Evolutionary conservation across 2,888 invertebrate genomes (phyloP).

Genomic region (Hanleya hanleyi): DNA sequence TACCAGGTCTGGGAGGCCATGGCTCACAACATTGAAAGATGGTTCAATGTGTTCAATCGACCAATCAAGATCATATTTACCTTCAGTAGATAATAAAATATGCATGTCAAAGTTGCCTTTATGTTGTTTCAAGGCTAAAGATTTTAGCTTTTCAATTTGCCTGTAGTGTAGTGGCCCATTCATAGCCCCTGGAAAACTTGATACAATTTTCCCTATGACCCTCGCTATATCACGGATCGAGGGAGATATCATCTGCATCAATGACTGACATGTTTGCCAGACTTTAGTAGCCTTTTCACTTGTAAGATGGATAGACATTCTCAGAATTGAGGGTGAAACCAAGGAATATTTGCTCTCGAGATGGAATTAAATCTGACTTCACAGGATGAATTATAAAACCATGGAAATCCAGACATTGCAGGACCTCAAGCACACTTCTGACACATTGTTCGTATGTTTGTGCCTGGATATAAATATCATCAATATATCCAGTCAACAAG

Average conservation of each 20-base stretch:
- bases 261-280: conserved; percentile 13
- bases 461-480: conserved; percentile 25
- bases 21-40: conserved; percentile 12
- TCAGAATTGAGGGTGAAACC: conserved; percentile 3
- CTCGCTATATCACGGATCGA: conserved; percentile 27
- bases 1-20: conserved; percentile 37
- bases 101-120: conserved; percentile 28
- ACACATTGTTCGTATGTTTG: conserved; percentile 15
- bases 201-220: conserved; percentile 32
- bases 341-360: background rate
- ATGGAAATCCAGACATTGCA: conserved; percentile 11
- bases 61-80: conserved; percentile 16
- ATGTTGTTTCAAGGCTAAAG: conserved; percentile 19
- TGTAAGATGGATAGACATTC: conserved; percentile 20
- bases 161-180: conserved; percentile 35
- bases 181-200: conserved; percentile 28
- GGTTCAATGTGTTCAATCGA: conserved; percentile 25
- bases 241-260: conserved; percentile 8
- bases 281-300: conserved; percentile 12
- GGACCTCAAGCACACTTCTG: conserved; percentile 17
- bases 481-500: conserved; percentile 15
- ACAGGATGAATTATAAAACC: conserved; percentile 26
- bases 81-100: background rate
- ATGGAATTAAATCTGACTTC: conserved; percentile 26
- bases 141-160: conserved; percentile 35